Conservation (phyloP, 1,140 invertebrate genomes). For the Eciton burchellii region DNA sequence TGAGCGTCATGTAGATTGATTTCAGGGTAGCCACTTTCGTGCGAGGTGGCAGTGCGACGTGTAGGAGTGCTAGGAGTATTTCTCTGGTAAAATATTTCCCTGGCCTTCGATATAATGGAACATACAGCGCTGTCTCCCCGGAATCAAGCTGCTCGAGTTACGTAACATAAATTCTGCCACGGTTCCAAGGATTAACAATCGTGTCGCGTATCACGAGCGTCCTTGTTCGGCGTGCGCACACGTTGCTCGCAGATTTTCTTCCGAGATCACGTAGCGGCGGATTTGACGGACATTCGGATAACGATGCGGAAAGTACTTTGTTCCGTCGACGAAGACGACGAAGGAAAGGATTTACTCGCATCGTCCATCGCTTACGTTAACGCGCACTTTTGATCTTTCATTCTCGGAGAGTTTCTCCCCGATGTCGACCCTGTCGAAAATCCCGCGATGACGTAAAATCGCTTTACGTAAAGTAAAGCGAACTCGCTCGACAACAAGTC, state of each 20-base stretch:
- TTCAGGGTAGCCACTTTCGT: conserved; percentile 3
- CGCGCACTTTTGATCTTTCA: no score
- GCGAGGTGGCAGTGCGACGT: background rate
- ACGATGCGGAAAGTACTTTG: no score
- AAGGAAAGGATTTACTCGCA: no score
- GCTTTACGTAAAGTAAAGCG: background rate
- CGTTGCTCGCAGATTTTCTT: no score
- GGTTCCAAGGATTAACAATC: conserved; percentile 33
- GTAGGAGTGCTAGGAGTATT: background rate
- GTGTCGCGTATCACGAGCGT: conserved; percentile 6
- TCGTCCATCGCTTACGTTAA: no score
- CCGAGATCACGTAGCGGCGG: no score
- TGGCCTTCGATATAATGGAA: conserved; percentile 5
- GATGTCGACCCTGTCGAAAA: no score
- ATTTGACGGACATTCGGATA: no score
- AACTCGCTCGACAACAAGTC: background rate
- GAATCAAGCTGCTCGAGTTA: conserved; percentile 13
- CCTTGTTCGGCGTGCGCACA: background rate
- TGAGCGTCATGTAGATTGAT: conserved; percentile 27
- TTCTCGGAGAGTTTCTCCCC: no score
- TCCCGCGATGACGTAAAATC: conserved; percentile 3
- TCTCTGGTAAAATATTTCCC: conserved; percentile 13
- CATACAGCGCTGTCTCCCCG: background rate
- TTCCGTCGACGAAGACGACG: no score
- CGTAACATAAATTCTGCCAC: conserved; percentile 14